Conservation (phyloP, 2,888 invertebrate genomes). For the Philhelius pedissequus region DNA sequence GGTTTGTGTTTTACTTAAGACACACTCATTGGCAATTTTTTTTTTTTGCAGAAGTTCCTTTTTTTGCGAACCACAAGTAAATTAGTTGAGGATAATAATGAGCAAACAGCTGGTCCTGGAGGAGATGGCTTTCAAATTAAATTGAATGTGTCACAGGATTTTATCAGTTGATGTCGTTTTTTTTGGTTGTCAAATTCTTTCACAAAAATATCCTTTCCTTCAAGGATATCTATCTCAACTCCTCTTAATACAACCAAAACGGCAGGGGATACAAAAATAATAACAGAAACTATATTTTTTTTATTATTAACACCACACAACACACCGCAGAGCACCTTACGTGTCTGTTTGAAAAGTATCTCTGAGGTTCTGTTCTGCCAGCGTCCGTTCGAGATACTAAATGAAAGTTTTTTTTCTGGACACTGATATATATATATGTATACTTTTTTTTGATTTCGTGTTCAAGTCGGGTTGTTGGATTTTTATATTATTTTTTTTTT, state of each 20-base stretch:
- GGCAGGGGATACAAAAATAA: not conserved
- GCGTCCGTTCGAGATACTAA: slow-evolving; percentile 67
- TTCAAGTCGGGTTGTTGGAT: not conserved
- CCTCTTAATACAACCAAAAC: not conserved
- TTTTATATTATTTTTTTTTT: slow-evolving; percentile 4
- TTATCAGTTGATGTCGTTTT: not conserved
- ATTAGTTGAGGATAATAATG: slow-evolving; percentile 17
- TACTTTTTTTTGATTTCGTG: not conserved
- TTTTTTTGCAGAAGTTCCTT: slow-evolving; percentile 10
- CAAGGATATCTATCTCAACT: slow-evolving; percentile 2
- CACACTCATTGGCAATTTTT: slow-evolving; percentile 29
- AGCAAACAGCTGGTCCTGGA: slow-evolving; percentile 35
- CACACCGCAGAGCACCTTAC: slow-evolving; percentile 55
- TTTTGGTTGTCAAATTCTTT: not conserved
- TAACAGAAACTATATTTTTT: not conserved
- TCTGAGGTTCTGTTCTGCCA: slow-evolving; percentile 47
- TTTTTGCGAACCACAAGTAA: slow-evolving; percentile 6
- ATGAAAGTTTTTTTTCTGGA: slow-evolving; percentile 33
- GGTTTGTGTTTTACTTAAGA: slow-evolving; percentile 23
- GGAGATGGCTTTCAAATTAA: not conserved
- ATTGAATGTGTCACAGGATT: too few species aligned
- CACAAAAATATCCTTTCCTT: not conserved
- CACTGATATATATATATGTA: slow-evolving; percentile 37
- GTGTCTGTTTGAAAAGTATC: slow-evolving; percentile 11
- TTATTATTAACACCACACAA: slow-evolving; percentile 2